These are phyloP conservation scores for Nasua narica DNA, from an alignment of 2,797 vertebrate genomes.

Conservation along the genomic window DNA sequence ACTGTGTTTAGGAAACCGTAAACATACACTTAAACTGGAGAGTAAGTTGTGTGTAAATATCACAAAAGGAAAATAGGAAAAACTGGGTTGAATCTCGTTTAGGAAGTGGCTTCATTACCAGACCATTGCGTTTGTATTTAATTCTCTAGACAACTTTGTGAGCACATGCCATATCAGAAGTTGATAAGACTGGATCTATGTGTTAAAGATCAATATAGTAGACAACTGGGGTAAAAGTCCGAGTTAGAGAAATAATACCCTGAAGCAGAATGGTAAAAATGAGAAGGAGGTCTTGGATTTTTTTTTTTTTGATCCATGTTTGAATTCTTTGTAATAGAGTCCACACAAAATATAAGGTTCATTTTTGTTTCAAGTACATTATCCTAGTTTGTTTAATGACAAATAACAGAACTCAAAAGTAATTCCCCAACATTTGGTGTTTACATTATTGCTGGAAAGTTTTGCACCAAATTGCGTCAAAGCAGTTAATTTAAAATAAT, in stretches of 20 bases:
- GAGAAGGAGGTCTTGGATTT: neutral
- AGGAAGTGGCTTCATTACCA: neutral
- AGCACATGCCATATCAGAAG: neutral
- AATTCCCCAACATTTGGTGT: neutral
- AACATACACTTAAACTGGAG: neutral
- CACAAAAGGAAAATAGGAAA: neutral
- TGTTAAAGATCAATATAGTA: neutral
- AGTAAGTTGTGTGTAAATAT: neutral
- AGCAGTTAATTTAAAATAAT: conserved; percentile 42
- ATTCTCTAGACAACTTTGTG: neutral
- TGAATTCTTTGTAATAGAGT: neutral
- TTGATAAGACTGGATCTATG: neutral
- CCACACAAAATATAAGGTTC: neutral
- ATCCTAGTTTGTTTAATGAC: neutral
- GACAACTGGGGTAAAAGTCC: neutral
- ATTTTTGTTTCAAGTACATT: neutral
- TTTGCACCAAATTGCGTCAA: neutral
- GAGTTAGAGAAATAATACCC: neutral
- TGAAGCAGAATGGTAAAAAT: neutral
- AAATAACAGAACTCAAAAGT: conserved; percentile 27
- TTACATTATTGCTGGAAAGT: conserved; percentile 26
- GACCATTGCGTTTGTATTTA: neutral
- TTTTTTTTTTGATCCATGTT: neutral
- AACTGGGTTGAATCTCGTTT: neutral
- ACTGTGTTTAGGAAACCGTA: neutral